Evolutionary conservation across 2,888 invertebrate genomes (phyloP).

Genomic region (Philhelius pedissequus): DNA sequence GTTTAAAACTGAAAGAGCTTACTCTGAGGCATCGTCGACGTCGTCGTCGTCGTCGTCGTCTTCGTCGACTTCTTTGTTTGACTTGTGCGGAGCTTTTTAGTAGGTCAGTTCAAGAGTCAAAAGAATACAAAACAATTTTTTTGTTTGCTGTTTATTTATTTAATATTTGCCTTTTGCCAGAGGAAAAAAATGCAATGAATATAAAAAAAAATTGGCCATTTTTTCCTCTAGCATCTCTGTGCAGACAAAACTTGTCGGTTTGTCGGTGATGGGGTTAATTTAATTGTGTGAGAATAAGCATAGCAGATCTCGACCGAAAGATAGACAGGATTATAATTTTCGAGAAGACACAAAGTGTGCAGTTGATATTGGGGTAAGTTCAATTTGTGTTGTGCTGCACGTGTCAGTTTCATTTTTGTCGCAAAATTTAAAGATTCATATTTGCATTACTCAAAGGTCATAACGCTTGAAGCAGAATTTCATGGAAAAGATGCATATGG

Average conservation of each 20-base stretch:
- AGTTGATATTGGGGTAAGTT: neutral
- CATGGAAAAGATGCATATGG: too few species aligned
- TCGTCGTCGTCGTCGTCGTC: neutral
- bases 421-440: neutral
- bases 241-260: neutral
- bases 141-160: neutral
- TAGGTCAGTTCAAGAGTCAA: constrained; percentile 20
- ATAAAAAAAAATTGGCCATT: neutral
- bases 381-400: neutral
- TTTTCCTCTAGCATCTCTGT: neutral
- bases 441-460: neutral
- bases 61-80: neutral
- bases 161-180: neutral
- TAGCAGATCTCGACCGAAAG: neutral
- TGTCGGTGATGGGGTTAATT: constrained; percentile 10
- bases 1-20: neutral
- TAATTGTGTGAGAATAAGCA: constrained; percentile 6
- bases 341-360: neutral
- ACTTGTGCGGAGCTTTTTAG: constrained; percentile 1
- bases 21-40: neutral
- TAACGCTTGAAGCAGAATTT: neutral
- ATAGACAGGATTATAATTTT: neutral
- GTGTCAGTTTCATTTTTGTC: neutral
- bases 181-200: neutral
- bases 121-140: neutral